A percentile compares a stretch with the other conserved stretches of the same genome.
These are phyloP conservation scores for Toxotes lorentzi DNA, from an alignment of 2,797 vertebrate species.

Conservation along the genomic window DNA sequence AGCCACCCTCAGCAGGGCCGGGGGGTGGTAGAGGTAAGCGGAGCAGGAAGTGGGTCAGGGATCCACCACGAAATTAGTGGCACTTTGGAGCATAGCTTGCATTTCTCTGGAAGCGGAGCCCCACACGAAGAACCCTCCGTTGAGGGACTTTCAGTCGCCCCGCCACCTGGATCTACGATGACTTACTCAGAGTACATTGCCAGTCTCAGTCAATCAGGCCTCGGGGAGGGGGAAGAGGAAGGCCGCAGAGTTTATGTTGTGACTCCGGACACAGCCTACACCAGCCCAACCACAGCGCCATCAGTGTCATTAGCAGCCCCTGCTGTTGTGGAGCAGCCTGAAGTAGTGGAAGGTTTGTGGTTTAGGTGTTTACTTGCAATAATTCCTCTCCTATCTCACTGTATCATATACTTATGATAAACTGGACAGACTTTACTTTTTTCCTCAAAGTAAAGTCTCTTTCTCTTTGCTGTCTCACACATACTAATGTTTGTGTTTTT, in stretches of 20 bases:
- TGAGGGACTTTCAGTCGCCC: constrained; percentile 28
- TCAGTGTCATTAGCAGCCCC: constrained; percentile 68
- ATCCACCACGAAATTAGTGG: constrained; percentile 60
- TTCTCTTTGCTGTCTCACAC: constrained; percentile 8
- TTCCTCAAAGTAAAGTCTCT: background rate
- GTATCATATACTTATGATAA: background rate
- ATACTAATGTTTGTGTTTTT: background rate
- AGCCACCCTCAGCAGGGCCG: constrained; percentile 84
- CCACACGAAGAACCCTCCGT: background rate
- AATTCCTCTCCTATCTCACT: background rate
- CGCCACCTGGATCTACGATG: constrained; percentile 27
- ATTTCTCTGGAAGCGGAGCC: constrained; percentile 52
- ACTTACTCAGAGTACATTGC: constrained; percentile 39
- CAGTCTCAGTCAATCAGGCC: constrained; percentile 41
- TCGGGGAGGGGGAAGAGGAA: constrained; percentile 34
- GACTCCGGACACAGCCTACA: constrained; percentile 44
- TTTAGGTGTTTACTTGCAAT: background rate
- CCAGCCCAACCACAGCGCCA: constrained; percentile 72
- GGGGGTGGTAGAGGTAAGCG: constrained; percentile 80
- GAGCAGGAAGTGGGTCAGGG: constrained; percentile 71
- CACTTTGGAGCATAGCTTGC: constrained; percentile 49
- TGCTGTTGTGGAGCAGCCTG: constrained; percentile 69
- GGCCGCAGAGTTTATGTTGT: constrained; percentile 29
- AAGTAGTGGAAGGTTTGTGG: constrained; percentile 83
- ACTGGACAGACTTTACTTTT: background rate